Base-by-base conservation (phyloP, 2,888 invertebrate genomes). In the Oxycera nigricornis region DNA sequence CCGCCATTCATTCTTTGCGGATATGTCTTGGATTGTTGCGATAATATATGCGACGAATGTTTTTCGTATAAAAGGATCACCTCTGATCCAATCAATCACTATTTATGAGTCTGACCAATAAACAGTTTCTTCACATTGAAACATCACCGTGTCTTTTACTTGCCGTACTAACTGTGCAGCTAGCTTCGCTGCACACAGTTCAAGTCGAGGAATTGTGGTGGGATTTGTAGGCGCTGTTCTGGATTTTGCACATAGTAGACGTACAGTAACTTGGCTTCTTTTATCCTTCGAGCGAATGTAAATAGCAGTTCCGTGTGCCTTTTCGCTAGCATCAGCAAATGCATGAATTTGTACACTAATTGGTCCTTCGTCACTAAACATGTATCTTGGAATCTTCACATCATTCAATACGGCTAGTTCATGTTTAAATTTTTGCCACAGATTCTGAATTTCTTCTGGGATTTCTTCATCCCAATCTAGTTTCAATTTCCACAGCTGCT, bases 131-230 rank as follows among this genome's bases (percentile, higher is more conserved):
- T 55, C 22, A 20, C 3, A 9, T 11, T 55, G 20, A 3, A 55
- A n/a, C 20, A 22, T 55, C 2, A 24, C 24, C 9, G 55, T 9
- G 17, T 3, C 3, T 55, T 20, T 55, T 2, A 75, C 24, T 72
- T 30, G 24, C 1, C 22, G 11, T 2, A 24, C n/a, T 0, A 75
- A 28, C 1, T 75, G 22, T 0, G 67, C 57, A n/a, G 73, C 72
- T 14, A 72, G 2, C 35, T 65, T 55, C 24, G 78, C 76, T 35
- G 72, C 74, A 4, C 76, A 73, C 20, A 81, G 70, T 30, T 79
- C 78, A 7, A 80, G 59, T 17, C 79, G 67, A 4, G 79, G 78
- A 26, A 80, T 74, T 0, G 79, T 77, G 7, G 76, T 62, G 6
- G 61, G 41, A 46, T 79, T 80, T 1, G 59, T 14, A 24, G 75